Conservation (phyloP, 2,113 vertebrate species). For the Leucoraja erinaceus region DNA sequence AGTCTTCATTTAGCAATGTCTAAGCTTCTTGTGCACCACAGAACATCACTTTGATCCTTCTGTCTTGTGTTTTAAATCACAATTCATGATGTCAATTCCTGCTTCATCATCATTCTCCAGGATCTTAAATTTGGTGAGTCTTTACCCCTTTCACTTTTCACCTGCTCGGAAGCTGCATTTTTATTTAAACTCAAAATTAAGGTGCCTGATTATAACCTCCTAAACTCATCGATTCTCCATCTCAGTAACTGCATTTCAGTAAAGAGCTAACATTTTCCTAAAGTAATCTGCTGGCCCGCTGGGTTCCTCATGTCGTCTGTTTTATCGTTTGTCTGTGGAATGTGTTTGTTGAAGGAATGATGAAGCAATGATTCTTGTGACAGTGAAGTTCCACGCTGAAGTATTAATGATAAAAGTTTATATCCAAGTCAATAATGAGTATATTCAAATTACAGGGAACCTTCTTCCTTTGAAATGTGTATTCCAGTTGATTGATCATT, state of each 20-base stretch:
- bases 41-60: no score
- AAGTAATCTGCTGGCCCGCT: not conserved
- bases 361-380: not conserved
- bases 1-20: not conserved
- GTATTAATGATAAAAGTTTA: not conserved
- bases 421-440: not conserved
- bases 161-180: not conserved
- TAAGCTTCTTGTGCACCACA: not conserved
- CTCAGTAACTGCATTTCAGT: not conserved
- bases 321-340: not conserved
- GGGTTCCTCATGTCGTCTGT: no score
- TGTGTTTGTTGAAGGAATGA: not conserved
- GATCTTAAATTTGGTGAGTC: not conserved
- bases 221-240: not conserved
- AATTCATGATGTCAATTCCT: not conserved
- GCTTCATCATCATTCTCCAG: not conserved
- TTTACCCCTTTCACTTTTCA: not conserved
- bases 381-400: not conserved
- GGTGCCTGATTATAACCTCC: not conserved
- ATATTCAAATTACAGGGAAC: not conserved
- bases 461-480: not conserved
- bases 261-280: not conserved
- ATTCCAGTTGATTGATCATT: not conserved
- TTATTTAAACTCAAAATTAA: not conserved
- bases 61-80: no score